These are phyloP conservation scores for Eupithecia subumbrata DNA, from an alignment of 2,888 invertebrate genomes.

Conservation along the genomic window DNA sequence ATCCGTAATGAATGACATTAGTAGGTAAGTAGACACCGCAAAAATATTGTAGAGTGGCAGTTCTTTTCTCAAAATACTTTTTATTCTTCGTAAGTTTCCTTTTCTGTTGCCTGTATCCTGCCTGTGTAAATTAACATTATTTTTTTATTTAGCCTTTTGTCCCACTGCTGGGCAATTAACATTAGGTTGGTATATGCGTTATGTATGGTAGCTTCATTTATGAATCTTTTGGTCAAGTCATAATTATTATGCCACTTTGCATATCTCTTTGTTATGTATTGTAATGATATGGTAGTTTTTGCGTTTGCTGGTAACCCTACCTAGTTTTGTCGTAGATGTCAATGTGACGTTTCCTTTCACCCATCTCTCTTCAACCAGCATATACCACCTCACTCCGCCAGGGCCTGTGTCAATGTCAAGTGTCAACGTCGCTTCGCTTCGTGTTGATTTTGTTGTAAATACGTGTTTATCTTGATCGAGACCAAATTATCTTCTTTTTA, in stretches of 20 bases:
- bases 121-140: neutral
- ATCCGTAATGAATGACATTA: neutral
- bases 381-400: neutral
- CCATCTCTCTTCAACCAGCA: too few species aligned
- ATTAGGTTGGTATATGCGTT: neutral
- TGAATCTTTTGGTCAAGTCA: neutral
- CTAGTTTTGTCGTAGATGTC: neutral
- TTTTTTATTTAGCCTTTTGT: neutral
- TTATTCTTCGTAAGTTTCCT: neutral
- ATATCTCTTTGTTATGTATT: neutral
- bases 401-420: neutral
- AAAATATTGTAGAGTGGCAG: neutral
- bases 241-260: neutral
- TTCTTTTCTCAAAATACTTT: neutral
- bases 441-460: neutral
- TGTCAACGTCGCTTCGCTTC: neutral
- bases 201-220: neutral
- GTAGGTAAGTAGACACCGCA: neutral
- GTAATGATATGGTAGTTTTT: too few species aligned
- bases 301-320: slow-evolving; percentile 6
- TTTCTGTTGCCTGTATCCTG: neutral
- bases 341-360: slow-evolving; percentile 2
- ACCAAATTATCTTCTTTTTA: too few species aligned
- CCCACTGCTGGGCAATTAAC: too few species aligned
- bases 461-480: too few species aligned